Evolutionary conservation across 2,888 invertebrate species (phyloP), one percentile per base, ranked within the genome.

Genomic region (Epiperipatus broadwayi): DNA sequence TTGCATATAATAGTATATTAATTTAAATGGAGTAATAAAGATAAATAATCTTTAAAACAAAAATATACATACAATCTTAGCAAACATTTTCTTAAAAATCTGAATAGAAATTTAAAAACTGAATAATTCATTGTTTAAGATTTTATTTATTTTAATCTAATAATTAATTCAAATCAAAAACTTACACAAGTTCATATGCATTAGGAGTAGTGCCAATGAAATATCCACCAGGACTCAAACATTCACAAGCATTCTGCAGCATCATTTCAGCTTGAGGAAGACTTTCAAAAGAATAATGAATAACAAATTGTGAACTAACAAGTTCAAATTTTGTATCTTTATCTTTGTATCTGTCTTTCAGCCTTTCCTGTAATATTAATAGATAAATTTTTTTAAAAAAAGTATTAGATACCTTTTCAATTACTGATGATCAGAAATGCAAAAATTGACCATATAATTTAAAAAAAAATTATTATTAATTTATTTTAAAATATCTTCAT

Each of bases 161-260:
- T 14, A 31, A 25, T n/a, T n/a, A n/a, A n/a, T n/a, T n/a, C n/a
- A n/a, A 15, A 25, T 21, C 18, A 37, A 19, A 18, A 34, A 56
- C 67, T 59, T 59, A 76, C 66, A 95, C 73, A 47, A 99, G 76
- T 58, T 87, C 83, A 61, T 79, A 70, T 0, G 91, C 79, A 67
- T 99, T 76, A 5, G 95, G 89, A 43, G 91, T 79, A 7, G 93
- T 95, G 12, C 93, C 95, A 56, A 99, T 79, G 53, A 99, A 97
- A 56, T 72, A 87, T 2, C 97, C 95, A 41, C 84, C 93, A 1
- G 78, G 73, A 48, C 70, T 71, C 15, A 99, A 65, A 55, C 78
- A 78, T 56, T 89, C 89, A 5, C 85, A 74, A 5, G 81, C 81
- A 64, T 99, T 99, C 42, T 71, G 70, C 5, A 97, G 63, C 85